phyloP scores from a whole-genome alignment of 2,797 vertebrate genomes.

The Neopelma chrysocephalum region DNA sequence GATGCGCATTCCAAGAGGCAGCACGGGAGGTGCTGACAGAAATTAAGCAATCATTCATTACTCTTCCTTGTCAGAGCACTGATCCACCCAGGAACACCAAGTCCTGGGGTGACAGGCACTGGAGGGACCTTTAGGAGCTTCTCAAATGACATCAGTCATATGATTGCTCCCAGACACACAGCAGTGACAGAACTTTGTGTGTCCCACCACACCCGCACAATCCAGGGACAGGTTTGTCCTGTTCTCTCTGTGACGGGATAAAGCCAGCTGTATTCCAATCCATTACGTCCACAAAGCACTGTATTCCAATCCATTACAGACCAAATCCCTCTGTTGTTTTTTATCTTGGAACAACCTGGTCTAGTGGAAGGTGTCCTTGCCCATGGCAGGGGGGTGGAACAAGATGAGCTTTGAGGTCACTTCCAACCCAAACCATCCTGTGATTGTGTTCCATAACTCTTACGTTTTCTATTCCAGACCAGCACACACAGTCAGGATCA shows the following conservation, averaged over 20 bases:
- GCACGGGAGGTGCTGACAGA: not conserved
- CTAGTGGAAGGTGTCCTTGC: not conserved
- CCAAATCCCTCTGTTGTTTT: accelerated
- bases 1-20: not conserved
- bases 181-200: accelerated
- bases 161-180: not conserved
- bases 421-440: not conserved
- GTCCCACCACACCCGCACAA: accelerated
- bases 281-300: not conserved
- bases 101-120: not conserved
- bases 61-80: not conserved
- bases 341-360: not conserved
- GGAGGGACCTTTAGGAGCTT: not conserved
- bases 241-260: accelerated
- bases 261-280: not conserved
- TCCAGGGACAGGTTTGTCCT: not conserved
- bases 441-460: accelerated
- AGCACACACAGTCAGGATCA: not conserved
- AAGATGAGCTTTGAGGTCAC: not conserved
- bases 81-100: not conserved
- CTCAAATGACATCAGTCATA: not conserved
- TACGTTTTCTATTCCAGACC: not conserved
- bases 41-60: not conserved
- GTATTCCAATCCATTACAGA: not conserved
- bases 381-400: not conserved